phyloP scores from a whole-genome alignment of 2,888 invertebrate genomes.

The Monopis laevigella region DNA sequence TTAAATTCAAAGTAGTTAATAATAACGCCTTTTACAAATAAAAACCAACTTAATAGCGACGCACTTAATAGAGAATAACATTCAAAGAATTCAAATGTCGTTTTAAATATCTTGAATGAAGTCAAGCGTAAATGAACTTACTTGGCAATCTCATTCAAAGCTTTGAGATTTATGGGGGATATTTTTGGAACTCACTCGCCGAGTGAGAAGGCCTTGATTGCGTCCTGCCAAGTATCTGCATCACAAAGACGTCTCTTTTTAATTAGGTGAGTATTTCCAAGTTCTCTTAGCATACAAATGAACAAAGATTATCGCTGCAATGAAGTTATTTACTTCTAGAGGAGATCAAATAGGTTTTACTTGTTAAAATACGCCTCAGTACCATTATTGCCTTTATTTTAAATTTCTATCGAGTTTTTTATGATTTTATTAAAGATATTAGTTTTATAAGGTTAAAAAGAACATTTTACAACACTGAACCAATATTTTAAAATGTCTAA shows the following conservation, averaged over 20 bases:
- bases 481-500: no score
- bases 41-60: neutral
- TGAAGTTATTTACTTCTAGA: no score
- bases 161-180: slow-evolving; percentile 27
- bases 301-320: slow-evolving; percentile 40
- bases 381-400: no score
- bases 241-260: slow-evolving; percentile 53
- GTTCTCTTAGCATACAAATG: slow-evolving; percentile 31
- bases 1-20: no score
- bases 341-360: no score
- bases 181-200: slow-evolving; percentile 35
- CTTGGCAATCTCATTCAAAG: slow-evolving; percentile 14
- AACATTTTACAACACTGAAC: no score
- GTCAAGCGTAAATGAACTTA: slow-evolving; percentile 10
- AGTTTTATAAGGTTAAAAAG: no score
- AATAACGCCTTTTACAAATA: no score
- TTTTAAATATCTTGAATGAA: slow-evolving; percentile 5
- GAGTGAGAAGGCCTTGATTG: slow-evolving; percentile 37
- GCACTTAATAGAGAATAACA: slow-evolving; percentile 8
- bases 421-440: no score
- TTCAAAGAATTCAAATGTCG: slow-evolving; percentile 5
- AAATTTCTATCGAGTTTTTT: no score
- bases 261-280: slow-evolving; percentile 40
- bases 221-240: slow-evolving; percentile 38
- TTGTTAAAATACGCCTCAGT: no score